A percentile compares a stretch with the other conserved stretches of the same genome.
These are phyloP conservation scores for Progne subis DNA, from an alignment of 2,113 vertebrate genomes.

Conservation along the genomic window DNA sequence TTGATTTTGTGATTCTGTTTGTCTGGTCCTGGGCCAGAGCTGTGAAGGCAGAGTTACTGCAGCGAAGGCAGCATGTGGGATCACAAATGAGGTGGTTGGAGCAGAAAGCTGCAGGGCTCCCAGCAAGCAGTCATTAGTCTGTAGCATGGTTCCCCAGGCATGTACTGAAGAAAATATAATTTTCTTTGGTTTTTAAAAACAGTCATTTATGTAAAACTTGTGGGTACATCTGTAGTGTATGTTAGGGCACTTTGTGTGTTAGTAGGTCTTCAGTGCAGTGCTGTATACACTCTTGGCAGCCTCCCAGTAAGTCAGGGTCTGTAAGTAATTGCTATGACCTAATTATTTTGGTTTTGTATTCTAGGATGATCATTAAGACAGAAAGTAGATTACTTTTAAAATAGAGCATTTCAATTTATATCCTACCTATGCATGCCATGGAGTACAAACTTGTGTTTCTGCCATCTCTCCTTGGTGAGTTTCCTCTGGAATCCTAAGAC, in stretches of 20 bases:
- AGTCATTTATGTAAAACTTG: neutral
- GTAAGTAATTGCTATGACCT: neutral
- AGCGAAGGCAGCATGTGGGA: rapidly evolving
- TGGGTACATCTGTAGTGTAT: neutral
- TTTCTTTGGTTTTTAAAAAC: neutral
- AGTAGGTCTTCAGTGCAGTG: neutral
- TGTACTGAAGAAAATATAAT: rapidly evolving
- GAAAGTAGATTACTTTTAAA: neutral
- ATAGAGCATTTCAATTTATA: neutral
- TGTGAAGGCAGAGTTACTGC: no score
- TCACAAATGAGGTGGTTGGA: neutral
- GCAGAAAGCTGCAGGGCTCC: neutral
- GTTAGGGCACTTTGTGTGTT: neutral
- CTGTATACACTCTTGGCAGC: neutral
- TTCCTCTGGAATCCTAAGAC: neutral
- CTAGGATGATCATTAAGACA: neutral
- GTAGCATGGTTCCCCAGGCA: neutral
- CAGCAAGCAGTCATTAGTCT: neutral
- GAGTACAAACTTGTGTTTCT: neutral
- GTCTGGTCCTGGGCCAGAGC: neutral
- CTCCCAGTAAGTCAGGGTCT: neutral
- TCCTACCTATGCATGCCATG: neutral
- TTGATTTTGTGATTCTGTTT: neutral
- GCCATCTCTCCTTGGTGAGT: neutral
- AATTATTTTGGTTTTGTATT: neutral